A percentile compares a stretch with the other conserved stretches of the same genome.
These are phyloP conservation scores for Bos javanicus DNA, from an alignment of 2,113 vertebrate species.

Conservation along the genomic window DNA sequence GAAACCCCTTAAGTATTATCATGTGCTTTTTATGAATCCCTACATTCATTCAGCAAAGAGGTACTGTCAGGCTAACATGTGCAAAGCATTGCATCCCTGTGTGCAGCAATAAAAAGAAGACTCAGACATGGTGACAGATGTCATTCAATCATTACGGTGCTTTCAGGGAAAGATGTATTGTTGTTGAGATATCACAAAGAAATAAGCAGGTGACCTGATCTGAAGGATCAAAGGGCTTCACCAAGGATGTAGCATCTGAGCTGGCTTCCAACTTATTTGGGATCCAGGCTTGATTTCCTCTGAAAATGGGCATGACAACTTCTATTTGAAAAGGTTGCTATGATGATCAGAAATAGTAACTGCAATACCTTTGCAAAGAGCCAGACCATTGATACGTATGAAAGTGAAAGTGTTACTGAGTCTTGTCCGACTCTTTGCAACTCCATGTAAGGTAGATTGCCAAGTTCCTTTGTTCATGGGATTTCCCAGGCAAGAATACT, in stretches of 20 bases:
- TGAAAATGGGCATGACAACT: background rate
- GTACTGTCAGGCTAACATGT: background rate
- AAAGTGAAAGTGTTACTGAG: background rate
- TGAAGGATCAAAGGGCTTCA: background rate
- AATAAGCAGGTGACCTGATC: background rate
- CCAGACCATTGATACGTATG: fast-evolving
- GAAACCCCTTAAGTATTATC: background rate
- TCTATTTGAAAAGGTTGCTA: background rate
- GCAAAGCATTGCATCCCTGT: background rate
- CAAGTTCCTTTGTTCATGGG: background rate
- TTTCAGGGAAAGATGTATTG: background rate
- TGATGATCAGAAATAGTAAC: background rate
- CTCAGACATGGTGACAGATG: background rate
- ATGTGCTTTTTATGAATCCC: background rate
- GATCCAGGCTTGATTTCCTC: background rate
- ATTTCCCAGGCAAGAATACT: background rate
- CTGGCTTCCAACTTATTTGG: background rate
- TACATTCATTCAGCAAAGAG: background rate
- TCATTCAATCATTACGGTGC: background rate
- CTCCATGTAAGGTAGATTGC: background rate
- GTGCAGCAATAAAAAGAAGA: background rate
- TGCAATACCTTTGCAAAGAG: background rate
- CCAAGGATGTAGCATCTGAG: background rate
- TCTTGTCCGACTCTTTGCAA: background rate
- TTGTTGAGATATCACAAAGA: background rate